phyloP scores from a whole-genome alignment of 2,113 vertebrate species.

The Myrmecophaga tridactyla region DNA sequence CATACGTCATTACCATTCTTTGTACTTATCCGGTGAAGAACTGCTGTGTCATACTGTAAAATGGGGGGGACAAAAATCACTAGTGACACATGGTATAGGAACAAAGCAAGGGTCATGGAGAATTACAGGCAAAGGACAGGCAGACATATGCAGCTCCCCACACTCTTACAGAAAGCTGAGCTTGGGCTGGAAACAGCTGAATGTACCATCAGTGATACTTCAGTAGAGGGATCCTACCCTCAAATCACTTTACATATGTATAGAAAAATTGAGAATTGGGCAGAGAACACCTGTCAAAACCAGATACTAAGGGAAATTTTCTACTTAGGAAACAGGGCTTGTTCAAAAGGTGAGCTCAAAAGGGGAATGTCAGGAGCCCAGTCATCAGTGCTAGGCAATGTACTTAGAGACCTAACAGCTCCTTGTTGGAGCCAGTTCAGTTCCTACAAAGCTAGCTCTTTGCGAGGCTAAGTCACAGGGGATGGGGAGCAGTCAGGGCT shows the following conservation, averaged over 20 bases:
- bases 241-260: not conserved
- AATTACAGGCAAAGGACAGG: not conserved
- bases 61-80: not conserved
- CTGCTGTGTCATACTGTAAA: not conserved
- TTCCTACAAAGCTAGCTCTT: not conserved
- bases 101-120: not conserved
- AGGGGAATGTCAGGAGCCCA: not conserved
- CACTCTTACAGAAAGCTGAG: too few species aligned
- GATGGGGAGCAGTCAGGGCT: not conserved
- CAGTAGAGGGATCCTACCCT: not conserved
- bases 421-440: not conserved
- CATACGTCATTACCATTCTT: not conserved
- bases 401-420: too few species aligned
- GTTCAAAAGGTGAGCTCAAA: not conserved
- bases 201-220: not conserved
- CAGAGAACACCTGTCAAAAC: not conserved
- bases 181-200: not conserved
- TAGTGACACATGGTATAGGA: not conserved
- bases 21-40: not conserved
- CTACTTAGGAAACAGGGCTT: not conserved
- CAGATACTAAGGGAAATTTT: not conserved
- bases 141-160: not conserved
- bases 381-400: not conserved
- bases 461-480: not conserved
- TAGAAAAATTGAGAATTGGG: not conserved